A percentile compares a stretch with the other conserved stretches of the same genome.
Conservation (phyloP, 2,888 invertebrate genomes). For the Apodemia zela region DNA sequence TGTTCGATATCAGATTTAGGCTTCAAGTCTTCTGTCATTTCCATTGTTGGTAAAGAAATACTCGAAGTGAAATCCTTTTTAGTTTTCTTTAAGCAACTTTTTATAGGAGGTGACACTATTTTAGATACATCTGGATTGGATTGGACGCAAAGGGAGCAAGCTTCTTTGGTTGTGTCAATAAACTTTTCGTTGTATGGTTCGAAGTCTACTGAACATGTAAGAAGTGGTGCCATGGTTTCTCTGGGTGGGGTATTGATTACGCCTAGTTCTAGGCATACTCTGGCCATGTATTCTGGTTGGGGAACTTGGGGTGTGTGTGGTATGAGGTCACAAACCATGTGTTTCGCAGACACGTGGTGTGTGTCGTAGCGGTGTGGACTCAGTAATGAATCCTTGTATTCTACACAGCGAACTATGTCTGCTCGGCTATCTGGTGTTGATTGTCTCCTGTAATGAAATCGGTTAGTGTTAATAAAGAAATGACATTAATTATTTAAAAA, state of each 20-base stretch:
- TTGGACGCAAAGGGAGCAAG: constrained; percentile 63
- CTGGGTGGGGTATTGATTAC: constrained; percentile 46
- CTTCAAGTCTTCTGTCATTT: constrained; percentile 47
- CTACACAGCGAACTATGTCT: constrained; percentile 73
- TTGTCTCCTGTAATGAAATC: constrained; percentile 42
- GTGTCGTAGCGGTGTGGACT: constrained; percentile 48
- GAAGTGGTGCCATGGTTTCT: constrained; percentile 44
- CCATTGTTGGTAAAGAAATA: constrained; percentile 61
- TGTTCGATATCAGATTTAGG: constrained; percentile 57
- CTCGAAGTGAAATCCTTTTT: constrained; percentile 50
- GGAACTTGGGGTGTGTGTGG: constrained; percentile 39
- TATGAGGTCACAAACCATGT: constrained; percentile 66
- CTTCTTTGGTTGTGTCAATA: constrained; percentile 56
- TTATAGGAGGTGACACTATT: constrained; percentile 61
- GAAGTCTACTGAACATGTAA: constrained; percentile 59
- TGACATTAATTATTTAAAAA: background rate
- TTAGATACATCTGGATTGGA: constrained; percentile 66
- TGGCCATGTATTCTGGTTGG: constrained; percentile 57
- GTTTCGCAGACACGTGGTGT: constrained; percentile 43
- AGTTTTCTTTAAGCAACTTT: constrained; percentile 68
- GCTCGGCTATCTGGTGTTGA: constrained; percentile 64
- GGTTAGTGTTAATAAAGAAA: background rate
- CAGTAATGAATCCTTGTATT: constrained; percentile 54
- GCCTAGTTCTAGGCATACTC: constrained; percentile 80
- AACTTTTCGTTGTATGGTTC: constrained; percentile 54